Evolutionary conservation across 30 jellyfish, hydroid and myxozoan genomes (phyloP).

Genomic region (Hydractinia symbiolongicarpus): DNA sequence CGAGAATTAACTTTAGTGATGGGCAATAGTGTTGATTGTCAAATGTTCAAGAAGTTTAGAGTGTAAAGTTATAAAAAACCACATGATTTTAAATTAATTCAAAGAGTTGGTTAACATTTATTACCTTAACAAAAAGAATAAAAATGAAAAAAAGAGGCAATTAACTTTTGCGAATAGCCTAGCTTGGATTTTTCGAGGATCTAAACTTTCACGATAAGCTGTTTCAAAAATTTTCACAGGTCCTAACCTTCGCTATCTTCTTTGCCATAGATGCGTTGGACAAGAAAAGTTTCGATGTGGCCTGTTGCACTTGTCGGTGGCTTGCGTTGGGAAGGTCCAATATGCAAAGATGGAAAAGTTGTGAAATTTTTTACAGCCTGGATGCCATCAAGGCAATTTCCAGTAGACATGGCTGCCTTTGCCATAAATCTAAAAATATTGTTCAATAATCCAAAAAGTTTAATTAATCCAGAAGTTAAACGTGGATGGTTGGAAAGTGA

Average conservation of each 20-base stretch:
- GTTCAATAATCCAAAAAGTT: conserved; percentile 27
- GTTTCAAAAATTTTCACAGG: no score
- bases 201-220: no score
- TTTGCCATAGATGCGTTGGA: conserved; percentile 49
- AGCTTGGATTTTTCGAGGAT: no score
- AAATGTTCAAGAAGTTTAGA: no score
- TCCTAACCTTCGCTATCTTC: background rate
- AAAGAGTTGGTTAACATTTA: no score
- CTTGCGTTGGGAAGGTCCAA: conserved; percentile 89
- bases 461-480: conserved; percentile 36
- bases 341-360: conserved; percentile 71
- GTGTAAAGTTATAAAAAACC: no score
- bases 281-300: conserved; percentile 71
- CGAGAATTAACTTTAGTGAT: no score
- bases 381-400: conserved; percentile 69
- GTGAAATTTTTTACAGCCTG: conserved; percentile 57
- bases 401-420: conserved; percentile 86
- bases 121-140: no score
- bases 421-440: conserved; percentile 46
- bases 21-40: no score
- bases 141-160: no score
- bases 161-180: no score
- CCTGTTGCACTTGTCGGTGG: conserved; percentile 88
- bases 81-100: no score
- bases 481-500: conserved; percentile 74